Conservation (phyloP, 2,113 vertebrate genomes). For the Collichthys lucidus region DNA sequence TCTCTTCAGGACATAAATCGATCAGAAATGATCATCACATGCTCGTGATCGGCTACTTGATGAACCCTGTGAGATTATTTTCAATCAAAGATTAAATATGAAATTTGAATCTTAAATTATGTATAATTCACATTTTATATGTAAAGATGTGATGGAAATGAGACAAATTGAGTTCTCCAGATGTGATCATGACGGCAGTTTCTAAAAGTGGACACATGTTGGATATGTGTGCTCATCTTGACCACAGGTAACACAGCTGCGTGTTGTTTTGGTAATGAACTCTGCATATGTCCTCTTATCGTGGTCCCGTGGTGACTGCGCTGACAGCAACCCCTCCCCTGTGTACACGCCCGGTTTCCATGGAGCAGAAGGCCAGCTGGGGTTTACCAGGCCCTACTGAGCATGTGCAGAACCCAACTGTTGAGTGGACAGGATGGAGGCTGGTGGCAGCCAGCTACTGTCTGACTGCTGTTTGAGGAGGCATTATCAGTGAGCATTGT, state of each 20-base stretch:
- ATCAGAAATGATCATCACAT: too few species aligned
- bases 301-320: background rate
- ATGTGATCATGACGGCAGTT: background rate
- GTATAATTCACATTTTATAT: too few species aligned
- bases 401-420: background rate
- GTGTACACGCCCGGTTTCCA: slow-evolving; percentile 37
- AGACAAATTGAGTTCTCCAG: background rate
- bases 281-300: background rate
- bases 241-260: background rate
- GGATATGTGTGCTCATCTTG: background rate
- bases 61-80: too few species aligned
- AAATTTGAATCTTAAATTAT: too few species aligned
- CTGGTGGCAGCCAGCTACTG: background rate
- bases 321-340: background rate
- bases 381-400: background rate
- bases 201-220: background rate
- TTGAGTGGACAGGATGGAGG: background rate
- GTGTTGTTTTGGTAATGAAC: slow-evolving; percentile 3
- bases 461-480: background rate
- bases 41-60: background rate
- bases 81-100: too few species aligned
- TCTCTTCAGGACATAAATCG: too few species aligned
- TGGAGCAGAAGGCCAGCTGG: background rate
- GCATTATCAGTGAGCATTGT: background rate
- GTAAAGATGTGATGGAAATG: too few species aligned